Percentiles rank a stretch among this genome's conserved stretches.
Conservation (phyloP, 2,888 invertebrate species). For the Cabera pusaria region DNA sequence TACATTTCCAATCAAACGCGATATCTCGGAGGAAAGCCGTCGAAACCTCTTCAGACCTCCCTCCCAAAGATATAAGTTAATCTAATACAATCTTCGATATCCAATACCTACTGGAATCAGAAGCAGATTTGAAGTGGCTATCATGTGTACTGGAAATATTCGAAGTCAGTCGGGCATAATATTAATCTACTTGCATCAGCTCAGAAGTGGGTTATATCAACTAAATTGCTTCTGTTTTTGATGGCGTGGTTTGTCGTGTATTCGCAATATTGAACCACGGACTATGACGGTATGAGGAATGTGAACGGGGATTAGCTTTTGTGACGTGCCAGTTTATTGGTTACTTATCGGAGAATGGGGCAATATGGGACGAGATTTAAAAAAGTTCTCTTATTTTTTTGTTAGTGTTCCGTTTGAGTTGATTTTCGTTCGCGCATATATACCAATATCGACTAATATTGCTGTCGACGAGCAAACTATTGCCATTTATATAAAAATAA, state of each 20-base stretch:
- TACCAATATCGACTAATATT: too few relatives aligned
- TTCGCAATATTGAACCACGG: constrained; percentile 14
- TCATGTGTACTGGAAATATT: constrained; percentile 40
- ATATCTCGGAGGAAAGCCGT: constrained; percentile 1
- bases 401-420: too few relatives aligned
- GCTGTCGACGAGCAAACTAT: too few relatives aligned
- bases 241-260: constrained; percentile 5
- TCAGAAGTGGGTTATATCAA: constrained; percentile 26
- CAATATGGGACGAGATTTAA: too few relatives aligned
- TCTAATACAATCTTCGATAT: constrained; percentile 18
- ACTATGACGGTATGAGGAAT: too few relatives aligned
- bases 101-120: constrained; percentile 21
- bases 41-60: constrained; percentile 8
- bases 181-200: constrained; percentile 45
- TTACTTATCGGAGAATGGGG: too few relatives aligned
- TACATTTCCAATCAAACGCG: constrained; percentile 10
- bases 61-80: constrained; percentile 14
- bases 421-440: too few relatives aligned
- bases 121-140: constrained; percentile 39
- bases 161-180: constrained; percentile 36
- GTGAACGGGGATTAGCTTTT: constrained; percentile 3
- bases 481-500: too few relatives aligned
- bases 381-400: too few relatives aligned
- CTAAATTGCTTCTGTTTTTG: too few relatives aligned
- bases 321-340: not conserved